Percentiles rank a stretch among this genome's conserved stretches.
phyloP scores from a whole-genome alignment of 2,888 invertebrate genomes.

The Cryptus armator region DNA sequence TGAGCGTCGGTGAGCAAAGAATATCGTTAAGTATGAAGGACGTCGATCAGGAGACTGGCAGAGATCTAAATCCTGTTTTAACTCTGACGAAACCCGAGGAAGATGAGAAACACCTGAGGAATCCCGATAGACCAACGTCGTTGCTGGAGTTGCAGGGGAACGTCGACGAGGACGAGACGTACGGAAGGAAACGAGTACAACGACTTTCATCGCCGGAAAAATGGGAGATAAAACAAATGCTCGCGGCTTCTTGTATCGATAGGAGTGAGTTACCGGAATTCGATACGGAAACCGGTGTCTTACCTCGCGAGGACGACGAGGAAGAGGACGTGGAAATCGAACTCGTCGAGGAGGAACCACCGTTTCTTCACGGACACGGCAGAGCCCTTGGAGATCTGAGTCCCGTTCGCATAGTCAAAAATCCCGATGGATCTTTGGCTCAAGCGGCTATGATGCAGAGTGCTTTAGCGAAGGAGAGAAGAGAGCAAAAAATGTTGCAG shows the following conservation, averaged over 20 bases:
- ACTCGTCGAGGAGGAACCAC: conserved; percentile 99
- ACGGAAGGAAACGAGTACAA: conserved; percentile 93
- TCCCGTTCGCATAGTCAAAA: conserved; percentile 98
- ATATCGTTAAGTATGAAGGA: conserved; percentile 98
- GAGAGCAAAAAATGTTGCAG: conserved; percentile 98
- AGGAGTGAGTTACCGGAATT: conserved; percentile 98
- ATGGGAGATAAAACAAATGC: conserved; percentile 97
- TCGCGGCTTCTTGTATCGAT: conserved; percentile 82
- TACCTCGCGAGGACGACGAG: conserved; percentile 96
- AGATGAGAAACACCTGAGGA: conserved; percentile 91
- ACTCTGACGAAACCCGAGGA: conserved; percentile 88
- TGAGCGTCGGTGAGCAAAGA: conserved; percentile 96
- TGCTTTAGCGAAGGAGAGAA: conserved; percentile 97
- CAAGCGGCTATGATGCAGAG: conserved; percentile 99
- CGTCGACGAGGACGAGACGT: conserved; percentile 92
- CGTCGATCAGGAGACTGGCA: conserved; percentile 97
- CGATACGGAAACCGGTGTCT: conserved; percentile 97
- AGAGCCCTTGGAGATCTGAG: conserved; percentile 96
- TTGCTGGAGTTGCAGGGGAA: conserved; percentile 86
- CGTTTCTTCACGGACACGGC: conserved; percentile 97
- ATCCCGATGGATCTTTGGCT: conserved; percentile 99
- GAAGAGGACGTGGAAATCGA: conserved; percentile 99
- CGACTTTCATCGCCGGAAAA: conserved; percentile 98
- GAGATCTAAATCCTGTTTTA: conserved; percentile 96
- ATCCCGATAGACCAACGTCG: conserved; percentile 95